Conservation (phyloP, 2,888 invertebrate species). For the Tupiocoris notatus region DNA sequence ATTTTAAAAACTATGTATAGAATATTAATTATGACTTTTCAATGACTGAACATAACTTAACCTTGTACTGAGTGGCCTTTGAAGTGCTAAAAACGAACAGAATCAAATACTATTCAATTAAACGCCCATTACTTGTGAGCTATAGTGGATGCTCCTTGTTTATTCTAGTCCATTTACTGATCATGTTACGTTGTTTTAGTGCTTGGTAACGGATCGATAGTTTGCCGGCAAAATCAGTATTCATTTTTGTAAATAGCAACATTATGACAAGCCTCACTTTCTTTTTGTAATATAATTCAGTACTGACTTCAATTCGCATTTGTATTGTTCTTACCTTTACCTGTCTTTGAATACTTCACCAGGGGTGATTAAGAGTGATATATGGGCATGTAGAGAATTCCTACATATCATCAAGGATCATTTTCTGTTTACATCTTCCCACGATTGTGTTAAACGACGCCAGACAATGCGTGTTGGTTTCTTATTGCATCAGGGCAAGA, state of each 20-base stretch:
- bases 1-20: background rate
- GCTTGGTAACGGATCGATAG: constrained; percentile 4
- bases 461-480: too few relatives aligned
- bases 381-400: too few relatives aligned
- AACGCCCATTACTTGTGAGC: background rate
- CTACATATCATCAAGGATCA: too few relatives aligned
- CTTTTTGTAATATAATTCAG: background rate
- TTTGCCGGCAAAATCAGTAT: constrained; percentile 27
- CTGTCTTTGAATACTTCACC: too few relatives aligned
- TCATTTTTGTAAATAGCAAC: background rate
- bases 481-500: too few relatives aligned
- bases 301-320: background rate
- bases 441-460: too few relatives aligned
- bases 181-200: constrained; percentile 4
- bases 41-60: background rate
- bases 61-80: background rate
- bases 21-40: background rate
- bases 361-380: too few relatives aligned
- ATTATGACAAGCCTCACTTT: background rate
- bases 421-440: too few relatives aligned
- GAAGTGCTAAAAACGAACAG: background rate
- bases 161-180: constrained; percentile 29
- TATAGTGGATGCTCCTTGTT: background rate
- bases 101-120: background rate
- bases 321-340: too few relatives aligned